Percentiles rank a stretch among this genome's conserved stretches.
Conservation (phyloP, 1,140 invertebrate species). For the Bombus consobrinus region DNA sequence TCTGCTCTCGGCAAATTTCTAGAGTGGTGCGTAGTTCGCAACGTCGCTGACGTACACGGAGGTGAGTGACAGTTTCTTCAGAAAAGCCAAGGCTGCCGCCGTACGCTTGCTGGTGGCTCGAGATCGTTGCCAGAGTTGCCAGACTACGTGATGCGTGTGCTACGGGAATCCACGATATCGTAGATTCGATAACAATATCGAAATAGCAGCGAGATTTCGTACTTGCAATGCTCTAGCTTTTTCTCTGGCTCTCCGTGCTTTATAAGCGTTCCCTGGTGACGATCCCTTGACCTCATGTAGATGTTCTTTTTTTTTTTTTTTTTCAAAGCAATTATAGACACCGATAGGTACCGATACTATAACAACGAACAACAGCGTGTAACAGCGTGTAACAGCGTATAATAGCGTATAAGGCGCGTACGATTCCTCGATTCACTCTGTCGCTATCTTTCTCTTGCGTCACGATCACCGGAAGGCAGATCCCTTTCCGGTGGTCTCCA, state of each 20-base stretch:
- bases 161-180: neutral
- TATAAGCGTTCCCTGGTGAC: too few species aligned
- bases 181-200: too few species aligned
- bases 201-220: too few species aligned
- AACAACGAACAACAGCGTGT: neutral
- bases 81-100: constrained; percentile 52
- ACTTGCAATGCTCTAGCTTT: too few species aligned
- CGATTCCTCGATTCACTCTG: neutral
- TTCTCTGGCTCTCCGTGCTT: too few species aligned
- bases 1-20: neutral
- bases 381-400: too few species aligned
- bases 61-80: constrained; percentile 67
- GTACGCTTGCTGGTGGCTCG: neutral
- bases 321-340: neutral
- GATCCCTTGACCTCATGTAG: too few species aligned
- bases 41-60: constrained; percentile 63
- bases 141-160: constrained; percentile 21
- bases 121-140: constrained; percentile 40
- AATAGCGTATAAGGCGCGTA: neutral
- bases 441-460: neutral
- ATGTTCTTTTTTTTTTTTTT: too few species aligned
- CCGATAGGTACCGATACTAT: neutral
- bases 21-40: constrained; percentile 64
- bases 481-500: neutral
- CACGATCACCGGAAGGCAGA: neutral